A percentile compares a stretch with the other conserved stretches of the same genome.
phyloP scores from a whole-genome alignment of 2,888 invertebrate genomes.

The Andrena praecox region DNA sequence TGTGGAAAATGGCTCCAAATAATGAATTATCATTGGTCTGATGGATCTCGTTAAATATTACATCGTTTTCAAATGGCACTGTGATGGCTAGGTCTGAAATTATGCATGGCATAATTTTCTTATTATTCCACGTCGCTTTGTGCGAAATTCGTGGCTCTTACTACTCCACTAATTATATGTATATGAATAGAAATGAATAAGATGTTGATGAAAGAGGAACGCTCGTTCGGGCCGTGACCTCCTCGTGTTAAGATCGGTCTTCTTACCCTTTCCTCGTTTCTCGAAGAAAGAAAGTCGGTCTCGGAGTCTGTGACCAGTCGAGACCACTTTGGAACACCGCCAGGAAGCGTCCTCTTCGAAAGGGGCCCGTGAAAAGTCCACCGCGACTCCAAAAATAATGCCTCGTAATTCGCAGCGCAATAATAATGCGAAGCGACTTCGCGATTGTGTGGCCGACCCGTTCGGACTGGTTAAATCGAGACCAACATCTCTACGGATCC shows the following conservation, averaged over 20 bases:
- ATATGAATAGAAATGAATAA: too few relatives aligned
- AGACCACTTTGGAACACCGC: conserved; percentile 62
- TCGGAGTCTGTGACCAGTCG: conserved; percentile 34
- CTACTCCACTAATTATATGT: too few relatives aligned
- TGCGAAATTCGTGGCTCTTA: too few relatives aligned
- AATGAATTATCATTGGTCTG: too few relatives aligned
- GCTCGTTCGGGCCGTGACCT: not conserved
- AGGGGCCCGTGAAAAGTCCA: conserved; percentile 62
- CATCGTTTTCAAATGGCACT: too few relatives aligned
- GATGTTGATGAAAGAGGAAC: not conserved
- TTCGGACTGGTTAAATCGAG: conserved; percentile 30
- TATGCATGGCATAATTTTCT: too few relatives aligned
- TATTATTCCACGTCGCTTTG: too few relatives aligned
- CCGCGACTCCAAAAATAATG: conserved; percentile 67
- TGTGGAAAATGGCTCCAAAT: too few relatives aligned
- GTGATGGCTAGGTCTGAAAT: too few relatives aligned
- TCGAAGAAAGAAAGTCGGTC: conserved; percentile 43
- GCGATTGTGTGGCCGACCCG: conserved; percentile 11
- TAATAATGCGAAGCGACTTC: conserved; percentile 27
- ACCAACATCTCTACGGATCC: not conserved
- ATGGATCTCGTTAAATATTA: too few relatives aligned
- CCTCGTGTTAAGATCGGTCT: conserved; percentile 44
- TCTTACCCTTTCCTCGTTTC: conserved; percentile 35
- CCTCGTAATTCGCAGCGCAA: conserved; percentile 41
- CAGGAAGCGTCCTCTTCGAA: conserved; percentile 48